phyloP scores from a whole-genome alignment of 2,113 vertebrate species.

The Ceyx cyanopectus region DNA sequence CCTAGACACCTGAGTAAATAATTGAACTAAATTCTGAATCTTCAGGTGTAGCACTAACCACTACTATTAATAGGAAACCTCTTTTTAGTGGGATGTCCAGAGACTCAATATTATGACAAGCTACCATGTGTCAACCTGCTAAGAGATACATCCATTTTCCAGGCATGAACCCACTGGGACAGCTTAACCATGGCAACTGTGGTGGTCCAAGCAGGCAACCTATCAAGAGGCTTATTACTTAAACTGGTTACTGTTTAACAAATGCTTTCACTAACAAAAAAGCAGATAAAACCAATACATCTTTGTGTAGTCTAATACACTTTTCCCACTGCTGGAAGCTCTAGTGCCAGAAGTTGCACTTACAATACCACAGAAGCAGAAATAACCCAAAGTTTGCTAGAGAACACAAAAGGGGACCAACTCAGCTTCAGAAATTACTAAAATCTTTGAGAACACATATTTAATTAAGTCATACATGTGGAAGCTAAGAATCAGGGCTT shows the following conservation, averaged over 20 bases:
- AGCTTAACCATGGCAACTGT: neutral
- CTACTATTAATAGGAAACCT: neutral
- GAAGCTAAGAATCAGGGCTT: neutral
- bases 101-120: neutral
- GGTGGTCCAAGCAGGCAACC: neutral
- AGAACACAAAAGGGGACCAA: neutral
- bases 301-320: neutral
- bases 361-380: neutral
- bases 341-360: neutral
- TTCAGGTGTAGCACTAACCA: neutral
- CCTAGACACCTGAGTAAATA: neutral
- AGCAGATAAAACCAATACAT: neutral
- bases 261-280: neutral
- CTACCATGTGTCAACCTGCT: neutral
- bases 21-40: neutral
- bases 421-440: neutral
- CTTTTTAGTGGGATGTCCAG: neutral
- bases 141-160: neutral
- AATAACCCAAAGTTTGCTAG: neutral
- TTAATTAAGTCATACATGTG: neutral
- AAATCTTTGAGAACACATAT: neutral
- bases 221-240: neutral
- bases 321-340: neutral
- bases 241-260: neutral
- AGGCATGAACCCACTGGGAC: neutral